Conservation (phyloP, 2,113 vertebrate species). For the Lophius piscatorius region DNA sequence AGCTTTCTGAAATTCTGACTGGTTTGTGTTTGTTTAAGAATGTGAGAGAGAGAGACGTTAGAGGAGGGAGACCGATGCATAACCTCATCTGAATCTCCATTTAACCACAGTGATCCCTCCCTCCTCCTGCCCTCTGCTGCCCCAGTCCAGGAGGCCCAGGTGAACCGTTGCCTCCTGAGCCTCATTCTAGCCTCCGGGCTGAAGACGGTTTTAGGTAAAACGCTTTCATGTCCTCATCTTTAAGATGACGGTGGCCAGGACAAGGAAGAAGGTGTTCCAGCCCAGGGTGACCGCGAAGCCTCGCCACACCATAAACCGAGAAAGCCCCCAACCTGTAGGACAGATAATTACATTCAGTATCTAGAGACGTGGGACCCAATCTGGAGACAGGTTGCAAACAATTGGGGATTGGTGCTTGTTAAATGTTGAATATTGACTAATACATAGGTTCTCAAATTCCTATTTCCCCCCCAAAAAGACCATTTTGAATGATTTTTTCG, state of each 20-base stretch:
- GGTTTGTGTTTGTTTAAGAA: slow-evolving; percentile 12
- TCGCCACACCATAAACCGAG: slow-evolving; percentile 82
- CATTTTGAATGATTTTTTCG: too few relatives aligned
- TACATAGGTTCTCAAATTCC: too few relatives aligned
- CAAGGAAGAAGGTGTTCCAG: slow-evolving; percentile 83
- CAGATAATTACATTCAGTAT: neutral
- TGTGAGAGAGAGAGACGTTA: slow-evolving; percentile 1
- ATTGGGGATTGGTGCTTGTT: too few relatives aligned
- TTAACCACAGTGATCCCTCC: neutral
- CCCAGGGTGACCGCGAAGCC: slow-evolving; percentile 80
- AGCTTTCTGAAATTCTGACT: slow-evolving; percentile 28
- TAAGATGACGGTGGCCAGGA: slow-evolving; percentile 81
- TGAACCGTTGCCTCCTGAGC: slow-evolving; percentile 7
- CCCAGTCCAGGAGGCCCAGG: slow-evolving; percentile 10
- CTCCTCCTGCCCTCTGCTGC: slow-evolving; percentile 13
- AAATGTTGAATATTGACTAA: too few relatives aligned
- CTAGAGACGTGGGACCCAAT: too few relatives aligned
- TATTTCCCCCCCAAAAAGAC: too few relatives aligned
- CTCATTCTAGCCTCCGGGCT: neutral
- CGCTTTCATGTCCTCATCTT: slow-evolving; percentile 79
- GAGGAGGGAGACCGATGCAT: slow-evolving; percentile 21
- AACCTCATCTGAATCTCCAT: neutral
- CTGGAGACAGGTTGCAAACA: too few relatives aligned
- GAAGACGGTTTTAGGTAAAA: too few relatives aligned
- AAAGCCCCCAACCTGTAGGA: slow-evolving; percentile 78